Base-by-base conservation (phyloP, 2,888 invertebrate genomes). In the Peribatodes rhomboidaria region DNA sequence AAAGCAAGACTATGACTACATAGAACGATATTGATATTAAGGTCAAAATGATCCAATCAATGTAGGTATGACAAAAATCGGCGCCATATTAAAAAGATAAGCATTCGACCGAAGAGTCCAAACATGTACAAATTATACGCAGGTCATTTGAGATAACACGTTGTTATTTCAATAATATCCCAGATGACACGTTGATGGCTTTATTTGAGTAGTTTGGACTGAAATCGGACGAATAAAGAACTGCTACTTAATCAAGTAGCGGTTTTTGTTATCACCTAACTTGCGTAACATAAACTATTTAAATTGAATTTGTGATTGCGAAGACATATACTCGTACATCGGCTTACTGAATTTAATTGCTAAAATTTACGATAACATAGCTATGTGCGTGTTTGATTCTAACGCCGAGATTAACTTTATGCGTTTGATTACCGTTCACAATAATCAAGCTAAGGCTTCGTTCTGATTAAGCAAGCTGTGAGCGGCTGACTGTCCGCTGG, bases 161-260 rank as follows among this genome's bases (percentile, higher is more conserved):
- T 20, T 47, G 52, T 50, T 61, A 52, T 61, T 56, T 65, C 41
- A 65, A 52, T 65, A 44, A 52, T 31, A 56, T 47, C 22, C 42
- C n/a, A 18, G 18, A 39, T 16, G 27, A 39, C 44, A 46, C 20
- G 35, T 4, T 31, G 13, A 55, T 55, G 8, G 20, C 20, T 55
- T 55, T 35, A 35, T 44, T 50, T 35, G 22, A 16, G 20, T 31
- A 27, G 16, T 55, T 59, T 56, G 39, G 39, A 46, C 52, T n/a
- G 18, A 41, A 49, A 49, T 10, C 3, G 11, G 13, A 18, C 6
- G 27, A 39, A 10, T 49, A 33, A 22, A 47, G 18, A 55, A 14
- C 9, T 20, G 18, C 10, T 44, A 33, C 33, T n/a, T n/a, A n/a
- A n/a, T n/a, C n/a, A n/a, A n/a, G n/a, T n/a, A n/a, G n/a, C n/a